These are phyloP conservation scores for Plemyria rubiginata DNA, from an alignment of 2,888 invertebrate genomes.

Conservation along the genomic window DNA sequence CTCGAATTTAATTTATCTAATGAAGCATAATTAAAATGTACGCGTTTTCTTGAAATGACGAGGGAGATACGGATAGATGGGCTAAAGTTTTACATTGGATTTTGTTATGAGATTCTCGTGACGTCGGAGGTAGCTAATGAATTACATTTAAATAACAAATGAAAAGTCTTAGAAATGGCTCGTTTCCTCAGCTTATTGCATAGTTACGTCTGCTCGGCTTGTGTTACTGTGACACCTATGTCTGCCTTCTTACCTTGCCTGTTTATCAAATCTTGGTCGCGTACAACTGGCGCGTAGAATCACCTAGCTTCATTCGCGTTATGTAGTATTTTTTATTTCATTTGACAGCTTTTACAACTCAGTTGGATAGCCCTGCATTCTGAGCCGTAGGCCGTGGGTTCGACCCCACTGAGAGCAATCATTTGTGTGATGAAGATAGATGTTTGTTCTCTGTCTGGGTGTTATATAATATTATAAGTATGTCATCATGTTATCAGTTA, in stretches of 20 bases:
- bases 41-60: conserved; percentile 70
- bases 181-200: conserved; percentile 24
- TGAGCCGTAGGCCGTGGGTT: too few species aligned
- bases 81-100: conserved; percentile 49
- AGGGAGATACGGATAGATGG: conserved; percentile 51
- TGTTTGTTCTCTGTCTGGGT: too few species aligned
- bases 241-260: not conserved
- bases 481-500: too few species aligned
- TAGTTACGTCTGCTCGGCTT: conserved; percentile 14
- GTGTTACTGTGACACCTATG: conserved; percentile 2
- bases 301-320: too few species aligned
- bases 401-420: too few species aligned
- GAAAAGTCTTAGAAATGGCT: conserved; percentile 24
- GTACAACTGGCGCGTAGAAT: too few species aligned
- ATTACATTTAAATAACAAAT: conserved; percentile 39
- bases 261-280: too few species aligned
- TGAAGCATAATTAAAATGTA: conserved; percentile 84
- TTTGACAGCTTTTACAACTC: too few species aligned
- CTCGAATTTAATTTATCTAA: conserved; percentile 83
- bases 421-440: too few species aligned
- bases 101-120: conserved; percentile 30
- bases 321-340: too few species aligned
- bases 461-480: too few species aligned
- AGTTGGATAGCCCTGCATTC: too few species aligned
- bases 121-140: conserved; percentile 32